Evolutionary conservation across 2,888 invertebrate species (phyloP).

Genomic region (Rhopalosiphum nymphaeae): DNA sequence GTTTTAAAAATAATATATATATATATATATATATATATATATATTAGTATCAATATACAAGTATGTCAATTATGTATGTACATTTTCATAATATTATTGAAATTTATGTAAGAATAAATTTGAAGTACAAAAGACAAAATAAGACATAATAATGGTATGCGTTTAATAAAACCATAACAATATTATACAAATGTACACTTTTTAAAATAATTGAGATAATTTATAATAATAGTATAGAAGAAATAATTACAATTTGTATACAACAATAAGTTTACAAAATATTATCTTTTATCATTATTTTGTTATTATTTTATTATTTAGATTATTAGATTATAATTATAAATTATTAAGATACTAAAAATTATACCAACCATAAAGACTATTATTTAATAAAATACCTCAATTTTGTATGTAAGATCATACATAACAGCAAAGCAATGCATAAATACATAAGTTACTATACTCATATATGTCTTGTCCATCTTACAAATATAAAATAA

Average conservation of each 20-base stretch:
- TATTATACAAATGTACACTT: not conserved
- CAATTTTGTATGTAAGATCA: not conserved
- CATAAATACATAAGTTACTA: not conserved
- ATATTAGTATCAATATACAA: not conserved
- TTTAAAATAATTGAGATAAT: not conserved
- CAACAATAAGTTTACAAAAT: not conserved
- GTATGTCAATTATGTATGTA: not conserved
- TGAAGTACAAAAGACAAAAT: not conserved
- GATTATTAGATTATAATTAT: not conserved
- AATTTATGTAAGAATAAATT: not conserved
- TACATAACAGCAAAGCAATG: not conserved
- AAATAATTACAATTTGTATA: not conserved
- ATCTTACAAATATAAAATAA: not conserved
- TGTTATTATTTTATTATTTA: not conserved
- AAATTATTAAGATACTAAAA: not conserved
- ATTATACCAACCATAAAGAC: not conserved
- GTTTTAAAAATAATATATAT: not conserved
- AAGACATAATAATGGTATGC: not conserved
- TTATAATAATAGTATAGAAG: not conserved
- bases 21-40: not conserved
- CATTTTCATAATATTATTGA: constrained; percentile 3
- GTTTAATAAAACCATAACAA: not conserved
- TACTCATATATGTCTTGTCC: not conserved
- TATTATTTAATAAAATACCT: not conserved
- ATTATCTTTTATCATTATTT: not conserved